phyloP scores from a whole-genome alignment of 2,888 invertebrate genomes.

The Cotesia congregata region DNA sequence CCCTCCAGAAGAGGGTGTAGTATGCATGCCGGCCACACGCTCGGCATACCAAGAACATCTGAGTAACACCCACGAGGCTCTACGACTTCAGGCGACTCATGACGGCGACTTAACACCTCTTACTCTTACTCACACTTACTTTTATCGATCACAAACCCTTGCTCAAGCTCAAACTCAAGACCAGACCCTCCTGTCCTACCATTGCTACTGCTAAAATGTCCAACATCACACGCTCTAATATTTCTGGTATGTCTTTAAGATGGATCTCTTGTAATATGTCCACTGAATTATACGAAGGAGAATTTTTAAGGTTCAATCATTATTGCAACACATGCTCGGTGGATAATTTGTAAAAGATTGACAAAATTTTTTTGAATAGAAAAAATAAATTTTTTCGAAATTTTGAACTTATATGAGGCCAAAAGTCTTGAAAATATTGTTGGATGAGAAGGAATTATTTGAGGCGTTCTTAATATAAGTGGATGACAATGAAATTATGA shows the following conservation, averaged over 20 bases:
- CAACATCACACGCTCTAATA: background rate
- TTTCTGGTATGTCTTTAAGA: background rate
- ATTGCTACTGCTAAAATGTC: background rate
- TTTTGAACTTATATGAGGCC: no score
- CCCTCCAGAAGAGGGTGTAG: conserved; percentile 46
- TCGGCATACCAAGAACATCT: conserved; percentile 7
- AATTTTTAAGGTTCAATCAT: no score
- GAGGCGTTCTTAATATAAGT: no score
- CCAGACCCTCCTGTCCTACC: background rate
- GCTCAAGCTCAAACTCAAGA: background rate
- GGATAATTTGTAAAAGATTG: no score
- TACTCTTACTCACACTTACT: background rate
- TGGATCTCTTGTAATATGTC: background rate
- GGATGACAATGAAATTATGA: no score
- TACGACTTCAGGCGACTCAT: conserved; percentile 14
- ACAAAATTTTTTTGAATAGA: no score
- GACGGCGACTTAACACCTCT: conserved; percentile 35
- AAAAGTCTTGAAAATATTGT: no score
- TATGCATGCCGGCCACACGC: conserved; percentile 49
- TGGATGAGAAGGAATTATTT: no score
- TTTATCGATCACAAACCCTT: conserved; percentile 14
- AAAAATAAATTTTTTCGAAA: no score
- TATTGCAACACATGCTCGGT: no score
- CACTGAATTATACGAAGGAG: background rate
- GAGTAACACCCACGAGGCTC: conserved; percentile 17